Evolutionary conservation across 2,797 vertebrate genomes (phyloP), one percentile per base, ranked within the genome.

Genomic region (Podargus strigoides): DNA sequence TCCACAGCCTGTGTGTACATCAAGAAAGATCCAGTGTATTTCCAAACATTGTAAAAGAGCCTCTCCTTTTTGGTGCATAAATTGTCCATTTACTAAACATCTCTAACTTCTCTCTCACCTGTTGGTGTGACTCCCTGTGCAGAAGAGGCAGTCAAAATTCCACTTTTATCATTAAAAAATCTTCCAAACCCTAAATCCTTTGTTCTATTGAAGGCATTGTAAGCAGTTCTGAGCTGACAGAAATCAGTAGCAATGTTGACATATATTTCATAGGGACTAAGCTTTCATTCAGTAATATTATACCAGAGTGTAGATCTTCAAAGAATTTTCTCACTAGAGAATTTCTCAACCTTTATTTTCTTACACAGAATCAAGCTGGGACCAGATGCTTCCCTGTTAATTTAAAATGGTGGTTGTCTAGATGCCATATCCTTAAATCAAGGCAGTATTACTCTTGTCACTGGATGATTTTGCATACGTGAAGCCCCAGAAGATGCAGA

Each of bases 301-400:
- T 73, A 23, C 59, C 66, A 91, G 62, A 84, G 36, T n/a, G 47
- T 63, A 94, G 67, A 82, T 91, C 88, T 95, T 94, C 83, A 96
- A 96, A 95, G 67, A 82, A 79, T 86, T 72, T 91, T 91, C 59
- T 92, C 73, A 73, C 52, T 49, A 52, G 89, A 91, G 85, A 73
- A 81, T 96, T 96, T 96, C 82, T 66, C 76, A 94, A 69, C 27
- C n/a, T 92, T 76, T 79, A 9, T 34, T 91, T 84, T 93, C 73
- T 69, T 94, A 79, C 22, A 69, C 36, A 87, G 28, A 83, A 11
- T 62, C 50, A 86, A 70, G 34, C 76, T 92, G 83, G 85, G 79
- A 93, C 80, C 66, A 69, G 66, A 81, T 37, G 18, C 5, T 89
- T 92, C 73, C 56, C 64, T 9, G 0, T 85, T 73, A 60, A 70